Evolutionary conservation across 2,888 invertebrate genomes (phyloP), one percentile per base, ranked within the genome.

Genomic region (Andricus quercusramuli): DNA sequence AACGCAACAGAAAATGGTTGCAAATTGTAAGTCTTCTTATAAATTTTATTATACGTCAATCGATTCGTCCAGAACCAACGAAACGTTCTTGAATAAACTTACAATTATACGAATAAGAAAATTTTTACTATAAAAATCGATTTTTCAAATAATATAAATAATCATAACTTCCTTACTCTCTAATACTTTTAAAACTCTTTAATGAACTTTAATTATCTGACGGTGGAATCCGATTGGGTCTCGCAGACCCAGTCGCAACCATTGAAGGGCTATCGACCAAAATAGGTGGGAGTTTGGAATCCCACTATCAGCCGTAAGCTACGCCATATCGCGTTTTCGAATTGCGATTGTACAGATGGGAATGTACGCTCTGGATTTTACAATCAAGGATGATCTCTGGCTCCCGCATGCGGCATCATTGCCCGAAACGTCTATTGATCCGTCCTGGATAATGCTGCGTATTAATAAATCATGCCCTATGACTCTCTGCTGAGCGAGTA

Each of bases 281-380:
- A 1, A 29, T 64, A 6, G 74, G 56, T 32, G 32, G 74, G 80
- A 84, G 85, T 79, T 80, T 78, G 78, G 66, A 80, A 66, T 66
- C 78, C 62, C 64, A 77, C 47, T 56, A 29, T 20, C 32, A 47
- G 76, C 81, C 51, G 25, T 62, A 77, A 59, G 66, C 32, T 70
- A 80, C 80, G 82, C 84, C 81, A 84, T 83, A 82, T 77, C 78
- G 74, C 80, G 78, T 78, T 84, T 83, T 80, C 81, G 84, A 81
- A 85, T 86, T 85, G 85, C 83, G 82, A 59, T 79, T 81, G 56
- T 78, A 79, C 77, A 78, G 29, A 76, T 68, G 70, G 81, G 76
- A 70, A 78, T 78, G 80, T 78, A 74, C 80, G 74, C 41, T 79
- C 66, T 74, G 80, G 79, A 83, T 79, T 85, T 85, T 84, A 85